Conservation (phyloP, 2,797 vertebrate species). For the Poeciliopsis turneri region DNA sequence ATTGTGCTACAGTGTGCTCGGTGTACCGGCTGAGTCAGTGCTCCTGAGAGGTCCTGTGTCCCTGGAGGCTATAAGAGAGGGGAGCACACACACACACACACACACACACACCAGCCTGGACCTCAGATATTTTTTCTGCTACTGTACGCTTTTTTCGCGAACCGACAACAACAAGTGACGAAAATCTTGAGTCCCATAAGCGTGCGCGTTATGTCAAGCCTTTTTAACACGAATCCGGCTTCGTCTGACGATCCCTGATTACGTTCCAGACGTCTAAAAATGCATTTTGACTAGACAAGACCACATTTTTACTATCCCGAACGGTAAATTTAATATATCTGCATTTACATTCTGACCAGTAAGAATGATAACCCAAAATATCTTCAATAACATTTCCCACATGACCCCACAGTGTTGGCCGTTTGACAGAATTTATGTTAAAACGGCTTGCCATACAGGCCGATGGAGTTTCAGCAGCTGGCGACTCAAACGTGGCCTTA, state of each 20-base stretch:
- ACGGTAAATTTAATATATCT: too few relatives aligned
- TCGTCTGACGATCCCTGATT: too few relatives aligned
- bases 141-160: conserved; percentile 7
- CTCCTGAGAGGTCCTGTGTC: conserved; percentile 42
- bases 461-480: not conserved
- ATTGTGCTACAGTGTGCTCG: conserved; percentile 53
- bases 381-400: too few relatives aligned
- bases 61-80: conserved; percentile 50
- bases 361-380: too few relatives aligned
- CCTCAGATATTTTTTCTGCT: conserved; percentile 3
- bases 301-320: too few relatives aligned
- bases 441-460: too few relatives aligned
- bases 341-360: too few relatives aligned
- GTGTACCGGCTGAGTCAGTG: conserved; percentile 65
- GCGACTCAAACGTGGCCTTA: not conserved
- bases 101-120: not conserved
- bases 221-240: too few relatives aligned
- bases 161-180: not conserved
- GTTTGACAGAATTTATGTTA: too few relatives aligned
- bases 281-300: too few relatives aligned
- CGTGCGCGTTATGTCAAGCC: not conserved
- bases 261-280: too few relatives aligned
- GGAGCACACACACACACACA: not conserved
- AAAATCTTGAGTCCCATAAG: not conserved
- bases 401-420: too few relatives aligned